Conservation (phyloP, 2,797 vertebrate species). For the Gorsachius magnificus region DNA sequence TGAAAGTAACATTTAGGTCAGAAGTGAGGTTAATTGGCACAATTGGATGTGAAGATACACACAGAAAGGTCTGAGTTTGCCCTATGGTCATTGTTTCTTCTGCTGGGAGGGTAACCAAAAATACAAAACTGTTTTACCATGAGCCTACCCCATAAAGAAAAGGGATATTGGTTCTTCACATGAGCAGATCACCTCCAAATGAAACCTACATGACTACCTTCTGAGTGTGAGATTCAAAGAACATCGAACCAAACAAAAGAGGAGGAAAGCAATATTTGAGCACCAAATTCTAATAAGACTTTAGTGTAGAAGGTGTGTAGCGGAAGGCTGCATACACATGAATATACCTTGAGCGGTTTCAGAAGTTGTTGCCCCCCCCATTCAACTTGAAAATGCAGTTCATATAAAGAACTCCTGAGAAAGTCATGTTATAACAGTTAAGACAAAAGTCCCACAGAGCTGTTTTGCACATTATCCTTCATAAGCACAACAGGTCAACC, state of each 20-base stretch:
- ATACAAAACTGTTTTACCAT: background rate
- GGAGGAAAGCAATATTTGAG: background rate
- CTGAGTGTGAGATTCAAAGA: background rate
- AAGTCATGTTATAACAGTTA: background rate
- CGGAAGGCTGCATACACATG: rapidly evolving
- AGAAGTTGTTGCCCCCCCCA: background rate
- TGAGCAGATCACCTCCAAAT: background rate
- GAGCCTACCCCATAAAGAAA: background rate
- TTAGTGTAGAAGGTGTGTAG: background rate
- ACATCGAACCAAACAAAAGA: background rate
- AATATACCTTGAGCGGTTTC: background rate
- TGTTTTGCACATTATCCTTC: background rate
- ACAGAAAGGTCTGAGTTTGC: background rate
- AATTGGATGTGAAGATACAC: background rate
- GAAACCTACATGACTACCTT: background rate
- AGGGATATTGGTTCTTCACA: background rate
- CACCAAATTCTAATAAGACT: background rate
- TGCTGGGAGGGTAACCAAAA: background rate
- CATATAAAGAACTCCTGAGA: background rate
- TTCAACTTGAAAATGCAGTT: background rate
- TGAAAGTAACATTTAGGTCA: background rate
- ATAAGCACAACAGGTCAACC: background rate
- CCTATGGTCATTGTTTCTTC: background rate
- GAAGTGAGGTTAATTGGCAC: background rate
- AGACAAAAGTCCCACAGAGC: background rate